These are phyloP conservation scores for Drosophila asahinai DNA, from an alignment of 1,140 invertebrate species.

Conservation along the genomic window DNA sequence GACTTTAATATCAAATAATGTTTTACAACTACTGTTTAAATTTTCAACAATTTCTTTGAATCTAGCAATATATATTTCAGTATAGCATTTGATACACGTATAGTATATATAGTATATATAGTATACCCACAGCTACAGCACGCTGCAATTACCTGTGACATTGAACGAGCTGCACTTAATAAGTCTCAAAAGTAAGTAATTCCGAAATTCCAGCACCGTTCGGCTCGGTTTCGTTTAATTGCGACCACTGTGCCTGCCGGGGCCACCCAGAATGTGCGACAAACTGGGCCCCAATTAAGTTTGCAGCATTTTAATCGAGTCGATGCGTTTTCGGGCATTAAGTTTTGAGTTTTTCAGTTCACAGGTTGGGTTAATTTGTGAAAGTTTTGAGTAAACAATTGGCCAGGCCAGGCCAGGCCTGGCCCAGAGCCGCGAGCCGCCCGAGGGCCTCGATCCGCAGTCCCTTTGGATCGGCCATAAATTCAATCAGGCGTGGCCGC, in stretches of 20 bases:
- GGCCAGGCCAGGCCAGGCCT: neutral
- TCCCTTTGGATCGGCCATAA: slow-evolving; percentile 55
- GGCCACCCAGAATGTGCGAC: slow-evolving; percentile 76
- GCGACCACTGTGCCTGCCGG: slow-evolving; percentile 41
- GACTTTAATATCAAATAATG: too few species aligned
- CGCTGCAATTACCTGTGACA: neutral
- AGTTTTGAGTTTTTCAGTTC: slow-evolving; percentile 60
- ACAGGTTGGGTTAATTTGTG: slow-evolving; percentile 75
- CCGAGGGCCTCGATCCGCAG: slow-evolving; percentile 31
- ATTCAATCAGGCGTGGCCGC: slow-evolving; percentile 79
- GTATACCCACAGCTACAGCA: too few species aligned
- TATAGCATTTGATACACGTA: too few species aligned
- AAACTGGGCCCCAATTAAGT: slow-evolving; percentile 76
- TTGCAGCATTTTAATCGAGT: slow-evolving; percentile 80
- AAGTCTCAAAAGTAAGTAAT: slow-evolving; percentile 5
- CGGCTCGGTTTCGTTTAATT: neutral
- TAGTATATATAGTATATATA: too few species aligned
- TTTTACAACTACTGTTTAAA: too few species aligned
- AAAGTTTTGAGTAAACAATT: slow-evolving; percentile 82
- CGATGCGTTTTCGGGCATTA: slow-evolving; percentile 47
- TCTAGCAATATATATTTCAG: too few species aligned
- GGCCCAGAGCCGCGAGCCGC: slow-evolving; percentile 14
- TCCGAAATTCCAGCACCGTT: neutral
- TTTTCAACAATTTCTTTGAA: too few species aligned
- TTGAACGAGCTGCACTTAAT: neutral